These are phyloP conservation scores for Micromussa lordhowensis DNA, from an alignment of 92 coral and sea anemone species.

Conservation along the genomic window DNA sequence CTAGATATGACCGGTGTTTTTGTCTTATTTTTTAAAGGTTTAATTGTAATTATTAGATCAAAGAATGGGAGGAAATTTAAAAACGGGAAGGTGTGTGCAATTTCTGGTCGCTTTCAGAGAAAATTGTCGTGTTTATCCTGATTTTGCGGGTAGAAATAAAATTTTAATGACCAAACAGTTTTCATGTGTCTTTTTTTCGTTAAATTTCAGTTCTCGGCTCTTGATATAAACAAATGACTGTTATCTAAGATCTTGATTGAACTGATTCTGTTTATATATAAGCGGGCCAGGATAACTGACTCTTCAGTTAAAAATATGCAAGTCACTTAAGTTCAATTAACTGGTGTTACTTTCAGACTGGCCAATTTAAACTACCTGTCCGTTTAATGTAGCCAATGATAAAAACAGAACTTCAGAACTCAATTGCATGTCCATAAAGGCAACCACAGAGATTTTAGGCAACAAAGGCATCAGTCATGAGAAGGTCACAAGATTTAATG, in stretches of 20 bases:
- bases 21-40: not conserved
- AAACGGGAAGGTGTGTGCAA: not conserved
- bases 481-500: not conserved
- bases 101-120: conserved; percentile 6
- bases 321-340: not conserved
- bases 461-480: not conserved
- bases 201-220: not conserved
- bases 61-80: conserved; percentile 13
- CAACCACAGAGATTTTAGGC: not conserved
- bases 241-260: not conserved
- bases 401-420: conserved; percentile 7
- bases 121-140: conserved; percentile 16
- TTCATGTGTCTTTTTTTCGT: not conserved
- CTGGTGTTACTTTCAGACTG: not conserved
- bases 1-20: conserved; percentile 1
- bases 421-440: not conserved
- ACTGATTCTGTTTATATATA: not conserved
- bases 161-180: conserved; percentile 24
- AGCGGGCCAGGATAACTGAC: not conserved
- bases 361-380: not conserved
- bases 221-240: not conserved
- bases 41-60: not conserved
- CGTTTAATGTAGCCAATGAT: not conserved
- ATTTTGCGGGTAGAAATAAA: conserved; percentile 41
- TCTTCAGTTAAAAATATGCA: too few relatives aligned